Conservation (phyloP, 2,797 vertebrate species). For the Premnoplex brunnescens region DNA sequence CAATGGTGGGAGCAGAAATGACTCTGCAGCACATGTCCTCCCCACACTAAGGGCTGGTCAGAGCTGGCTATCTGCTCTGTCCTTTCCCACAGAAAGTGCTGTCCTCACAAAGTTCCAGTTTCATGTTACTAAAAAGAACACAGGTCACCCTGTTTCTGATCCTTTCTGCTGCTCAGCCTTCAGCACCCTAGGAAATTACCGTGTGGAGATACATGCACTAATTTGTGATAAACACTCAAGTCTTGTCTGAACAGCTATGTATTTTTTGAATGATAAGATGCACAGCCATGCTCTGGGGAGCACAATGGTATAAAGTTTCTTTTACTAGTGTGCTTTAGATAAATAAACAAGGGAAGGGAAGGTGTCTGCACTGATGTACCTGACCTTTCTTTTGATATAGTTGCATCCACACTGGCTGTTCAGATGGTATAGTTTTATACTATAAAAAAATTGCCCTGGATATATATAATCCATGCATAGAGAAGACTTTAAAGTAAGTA, state of each 20-base stretch:
- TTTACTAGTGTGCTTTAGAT: neutral
- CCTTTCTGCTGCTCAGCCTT: neutral
- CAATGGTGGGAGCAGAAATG: neutral
- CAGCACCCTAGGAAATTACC: neutral
- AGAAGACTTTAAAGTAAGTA: neutral
- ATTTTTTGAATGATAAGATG: neutral
- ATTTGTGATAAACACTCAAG: neutral
- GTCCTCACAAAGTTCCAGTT: conserved; percentile 4
- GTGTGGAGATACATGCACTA: rapidly evolving
- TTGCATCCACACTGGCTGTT: neutral
- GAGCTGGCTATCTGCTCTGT: neutral
- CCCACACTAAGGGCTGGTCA: neutral
- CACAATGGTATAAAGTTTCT: neutral
- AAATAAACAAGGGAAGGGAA: neutral
- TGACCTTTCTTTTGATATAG: neutral
- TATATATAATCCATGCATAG: neutral
- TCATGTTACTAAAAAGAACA: neutral
- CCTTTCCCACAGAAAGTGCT: conserved; percentile 20
- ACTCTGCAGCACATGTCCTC: neutral
- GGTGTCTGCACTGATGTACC: neutral
- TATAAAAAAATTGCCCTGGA: neutral
- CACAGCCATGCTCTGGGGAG: neutral
- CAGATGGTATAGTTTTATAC: neutral
- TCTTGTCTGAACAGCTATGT: neutral
- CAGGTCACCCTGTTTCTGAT: neutral